phyloP scores from a whole-genome alignment of 1,140 invertebrate genomes.

The Penaeus indicus region DNA sequence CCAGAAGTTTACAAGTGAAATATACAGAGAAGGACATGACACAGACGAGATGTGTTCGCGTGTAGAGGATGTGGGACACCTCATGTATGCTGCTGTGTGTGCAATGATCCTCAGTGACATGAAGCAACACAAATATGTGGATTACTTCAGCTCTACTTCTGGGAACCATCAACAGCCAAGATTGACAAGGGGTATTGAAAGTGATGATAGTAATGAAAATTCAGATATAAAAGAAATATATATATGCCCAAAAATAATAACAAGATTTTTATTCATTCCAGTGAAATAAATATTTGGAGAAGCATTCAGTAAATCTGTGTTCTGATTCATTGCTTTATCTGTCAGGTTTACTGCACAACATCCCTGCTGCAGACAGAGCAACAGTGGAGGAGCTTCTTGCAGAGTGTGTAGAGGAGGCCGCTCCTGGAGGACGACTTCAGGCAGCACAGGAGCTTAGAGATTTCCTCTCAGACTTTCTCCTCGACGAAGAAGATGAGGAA shows the following conservation, averaged over 20 bases:
- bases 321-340: background rate
- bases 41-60: slow-evolving; percentile 47
- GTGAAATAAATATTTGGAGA: background rate
- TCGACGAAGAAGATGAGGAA: slow-evolving; percentile 52
- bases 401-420: slow-evolving; percentile 55
- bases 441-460: slow-evolving; percentile 55
- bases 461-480: slow-evolving; percentile 49
- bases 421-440: slow-evolving; percentile 49
- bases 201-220: background rate
- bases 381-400: slow-evolving; percentile 52
- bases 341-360: slow-evolving; percentile 42
- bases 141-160: slow-evolving; percentile 39
- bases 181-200: slow-evolving; percentile 24
- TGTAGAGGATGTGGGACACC: slow-evolving; percentile 50
- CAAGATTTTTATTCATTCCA: too few species aligned
- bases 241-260: too few species aligned
- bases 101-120: slow-evolving; percentile 56
- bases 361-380: slow-evolving; percentile 50
- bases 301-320: background rate
- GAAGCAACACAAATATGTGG: slow-evolving; percentile 55
- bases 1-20: slow-evolving; percentile 44
- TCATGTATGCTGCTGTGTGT: slow-evolving; percentile 57
- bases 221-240: too few species aligned
- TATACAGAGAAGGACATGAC: slow-evolving; percentile 41
- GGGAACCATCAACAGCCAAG: slow-evolving; percentile 31